These are phyloP conservation scores for Galaxias olidus DNA, from an alignment of 2,797 vertebrate species.

Conservation along the genomic window DNA sequence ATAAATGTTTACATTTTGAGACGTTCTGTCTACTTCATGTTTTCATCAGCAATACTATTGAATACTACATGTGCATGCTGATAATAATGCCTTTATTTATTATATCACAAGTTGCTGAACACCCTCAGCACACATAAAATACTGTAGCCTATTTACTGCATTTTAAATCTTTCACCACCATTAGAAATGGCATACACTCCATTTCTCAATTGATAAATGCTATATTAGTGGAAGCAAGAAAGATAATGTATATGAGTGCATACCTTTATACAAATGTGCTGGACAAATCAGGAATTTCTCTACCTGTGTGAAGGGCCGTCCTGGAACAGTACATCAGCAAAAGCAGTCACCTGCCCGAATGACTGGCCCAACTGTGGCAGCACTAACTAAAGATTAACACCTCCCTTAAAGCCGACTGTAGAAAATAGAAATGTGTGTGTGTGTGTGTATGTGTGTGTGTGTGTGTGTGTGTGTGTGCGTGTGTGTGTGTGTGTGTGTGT, in stretches of 20 bases:
- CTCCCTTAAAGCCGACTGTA: slow-evolving; percentile 55
- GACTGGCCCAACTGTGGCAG: slow-evolving; percentile 51
- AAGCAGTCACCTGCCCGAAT: slow-evolving; percentile 54
- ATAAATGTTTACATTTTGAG: too few relatives aligned
- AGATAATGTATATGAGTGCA: slow-evolving; percentile 5
- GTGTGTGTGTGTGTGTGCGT: slow-evolving; percentile 8
- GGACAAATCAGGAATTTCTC: slow-evolving; percentile 18
- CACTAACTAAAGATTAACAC: slow-evolving; percentile 56
- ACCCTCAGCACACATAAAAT: too few relatives aligned
- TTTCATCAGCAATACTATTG: too few relatives aligned
- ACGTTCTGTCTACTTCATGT: too few relatives aligned
- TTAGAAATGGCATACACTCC: too few relatives aligned
- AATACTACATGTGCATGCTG: too few relatives aligned
- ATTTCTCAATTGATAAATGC: too few relatives aligned
- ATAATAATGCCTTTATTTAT: too few relatives aligned
- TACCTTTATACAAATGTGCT: slow-evolving; percentile 38
- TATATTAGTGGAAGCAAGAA: too few relatives aligned
- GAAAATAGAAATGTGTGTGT: slow-evolving; percentile 21
- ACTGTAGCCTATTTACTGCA: too few relatives aligned
- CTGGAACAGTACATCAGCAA: slow-evolving; percentile 30
- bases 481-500: slow-evolving; percentile 5
- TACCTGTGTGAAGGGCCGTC: slow-evolving; percentile 31
- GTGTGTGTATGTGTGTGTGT: slow-evolving; percentile 20
- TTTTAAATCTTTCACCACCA: too few relatives aligned
- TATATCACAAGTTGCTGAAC: too few relatives aligned